phyloP scores from a whole-genome alignment of 2,113 vertebrate genomes.

The Eretmochelys imbricata region DNA sequence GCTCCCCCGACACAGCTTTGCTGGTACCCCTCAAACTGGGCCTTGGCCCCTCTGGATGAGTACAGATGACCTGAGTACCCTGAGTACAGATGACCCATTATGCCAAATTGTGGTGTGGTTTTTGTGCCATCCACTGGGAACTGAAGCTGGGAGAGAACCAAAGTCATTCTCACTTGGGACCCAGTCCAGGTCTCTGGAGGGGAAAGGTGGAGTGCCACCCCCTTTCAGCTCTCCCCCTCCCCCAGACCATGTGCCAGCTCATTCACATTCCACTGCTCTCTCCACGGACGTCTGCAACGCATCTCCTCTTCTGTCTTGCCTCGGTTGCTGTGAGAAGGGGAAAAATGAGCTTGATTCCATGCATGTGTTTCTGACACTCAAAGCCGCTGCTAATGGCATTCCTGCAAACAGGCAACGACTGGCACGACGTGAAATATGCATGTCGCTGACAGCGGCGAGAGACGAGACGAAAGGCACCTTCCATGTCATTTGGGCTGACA shows the following conservation, averaged over 20 bases:
- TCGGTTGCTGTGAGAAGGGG: neutral
- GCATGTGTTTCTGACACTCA: neutral
- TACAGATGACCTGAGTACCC: too few species aligned
- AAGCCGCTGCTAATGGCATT: neutral
- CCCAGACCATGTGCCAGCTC: neutral
- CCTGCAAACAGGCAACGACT: neutral
- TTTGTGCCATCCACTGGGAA: neutral
- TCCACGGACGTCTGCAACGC: neutral
- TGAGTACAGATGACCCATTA: too few species aligned
- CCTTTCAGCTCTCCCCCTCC: neutral
- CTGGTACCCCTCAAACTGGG: too few species aligned
- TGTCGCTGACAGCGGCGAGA: neutral
- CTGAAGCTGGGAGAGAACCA: neutral
- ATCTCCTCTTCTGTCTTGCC: neutral
- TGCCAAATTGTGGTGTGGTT: too few species aligned
- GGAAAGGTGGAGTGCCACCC: neutral
- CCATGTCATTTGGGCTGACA: neutral
- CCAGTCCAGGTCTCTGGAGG: neutral
- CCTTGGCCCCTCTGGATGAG: too few species aligned
- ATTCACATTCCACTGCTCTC: neutral
- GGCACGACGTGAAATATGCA: neutral
- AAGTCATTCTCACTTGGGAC: neutral
- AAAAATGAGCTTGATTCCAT: neutral
- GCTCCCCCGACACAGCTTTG: too few species aligned
- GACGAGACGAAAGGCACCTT: neutral